phyloP scores from a whole-genome alignment of 1,140 invertebrate species.

The Contarinia nasturtii region DNA sequence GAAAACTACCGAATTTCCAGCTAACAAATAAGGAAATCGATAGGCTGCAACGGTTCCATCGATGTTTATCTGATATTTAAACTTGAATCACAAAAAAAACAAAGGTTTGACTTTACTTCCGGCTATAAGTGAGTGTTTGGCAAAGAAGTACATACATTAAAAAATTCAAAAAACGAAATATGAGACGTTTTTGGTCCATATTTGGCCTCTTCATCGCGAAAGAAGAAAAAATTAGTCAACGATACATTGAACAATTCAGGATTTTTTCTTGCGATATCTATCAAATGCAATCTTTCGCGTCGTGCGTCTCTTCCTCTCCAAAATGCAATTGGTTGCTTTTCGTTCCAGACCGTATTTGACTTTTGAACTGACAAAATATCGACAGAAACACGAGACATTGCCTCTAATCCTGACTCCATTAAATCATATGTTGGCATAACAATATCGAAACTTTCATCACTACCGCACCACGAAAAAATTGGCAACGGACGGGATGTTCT shows the following conservation, averaged over 20 bases:
- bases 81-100: slow-evolving; percentile 39
- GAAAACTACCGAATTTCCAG: slow-evolving; percentile 67
- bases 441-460: slow-evolving; percentile 66
- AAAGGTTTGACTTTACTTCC: background rate
- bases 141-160: slow-evolving; percentile 50
- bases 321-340: slow-evolving; percentile 60
- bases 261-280: slow-evolving; percentile 56
- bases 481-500: slow-evolving; percentile 35
- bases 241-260: slow-evolving; percentile 77
- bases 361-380: slow-evolving; percentile 78
- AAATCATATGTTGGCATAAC: slow-evolving; percentile 90
- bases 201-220: slow-evolving; percentile 59
- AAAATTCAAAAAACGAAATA: slow-evolving; percentile 88
- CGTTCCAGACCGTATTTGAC: slow-evolving; percentile 37
- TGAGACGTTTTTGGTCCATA: slow-evolving; percentile 71
- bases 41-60: slow-evolving; percentile 95
- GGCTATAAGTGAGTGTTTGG: too few species aligned
- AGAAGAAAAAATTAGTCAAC: slow-evolving; percentile 94
- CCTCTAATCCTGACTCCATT: slow-evolving; percentile 76
- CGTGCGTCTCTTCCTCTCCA: slow-evolving; percentile 86
- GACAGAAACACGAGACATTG: slow-evolving; percentile 75
- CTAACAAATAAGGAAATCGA: slow-evolving; percentile 77
- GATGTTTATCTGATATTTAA: slow-evolving; percentile 87
- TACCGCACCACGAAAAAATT: slow-evolving; percentile 96
- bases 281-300: slow-evolving; percentile 59